Evolutionary conservation across 2,888 invertebrate genomes (phyloP).

Genomic region (Pherbina coryleti): DNA sequence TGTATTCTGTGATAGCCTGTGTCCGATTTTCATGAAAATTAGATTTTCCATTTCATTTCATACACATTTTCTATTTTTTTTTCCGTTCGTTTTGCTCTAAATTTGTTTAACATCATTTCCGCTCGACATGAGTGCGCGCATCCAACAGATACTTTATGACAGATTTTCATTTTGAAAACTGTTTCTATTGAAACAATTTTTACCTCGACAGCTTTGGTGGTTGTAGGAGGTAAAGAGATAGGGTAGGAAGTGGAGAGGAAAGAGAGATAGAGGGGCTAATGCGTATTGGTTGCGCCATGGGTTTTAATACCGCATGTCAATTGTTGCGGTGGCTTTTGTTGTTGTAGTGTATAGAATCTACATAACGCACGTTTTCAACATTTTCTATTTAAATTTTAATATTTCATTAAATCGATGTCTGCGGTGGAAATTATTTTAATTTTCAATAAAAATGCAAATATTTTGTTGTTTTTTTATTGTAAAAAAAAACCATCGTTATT

Average conservation of each 20-base stretch:
- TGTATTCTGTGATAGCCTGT: neutral
- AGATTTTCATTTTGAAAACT: conserved; percentile 8
- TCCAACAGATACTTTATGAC: conserved; percentile 22
- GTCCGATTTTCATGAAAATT: neutral
- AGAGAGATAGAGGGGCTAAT: neutral
- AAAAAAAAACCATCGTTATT: neutral
- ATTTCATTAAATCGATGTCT: conserved; percentile 54
- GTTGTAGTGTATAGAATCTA: neutral
- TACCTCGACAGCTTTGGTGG: neutral
- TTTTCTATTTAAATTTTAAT: conserved; percentile 29
- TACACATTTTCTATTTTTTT: neutral
- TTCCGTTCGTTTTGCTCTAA: neutral
- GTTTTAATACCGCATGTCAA: neutral
- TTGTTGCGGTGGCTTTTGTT: neutral
- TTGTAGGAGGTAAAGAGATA: neutral
- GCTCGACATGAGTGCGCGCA: neutral
- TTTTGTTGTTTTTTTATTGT: conserved; percentile 25
- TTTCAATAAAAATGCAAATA: conserved; percentile 57
- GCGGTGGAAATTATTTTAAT: conserved; percentile 57
- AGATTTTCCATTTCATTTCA: neutral
- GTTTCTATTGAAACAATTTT: neutral
- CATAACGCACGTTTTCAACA: neutral
- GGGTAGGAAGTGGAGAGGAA: neutral
- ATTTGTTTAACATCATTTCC: neutral
- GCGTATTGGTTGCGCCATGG: neutral